phyloP scores from a whole-genome alignment of 2,113 vertebrate species.

The Otis tarda region DNA sequence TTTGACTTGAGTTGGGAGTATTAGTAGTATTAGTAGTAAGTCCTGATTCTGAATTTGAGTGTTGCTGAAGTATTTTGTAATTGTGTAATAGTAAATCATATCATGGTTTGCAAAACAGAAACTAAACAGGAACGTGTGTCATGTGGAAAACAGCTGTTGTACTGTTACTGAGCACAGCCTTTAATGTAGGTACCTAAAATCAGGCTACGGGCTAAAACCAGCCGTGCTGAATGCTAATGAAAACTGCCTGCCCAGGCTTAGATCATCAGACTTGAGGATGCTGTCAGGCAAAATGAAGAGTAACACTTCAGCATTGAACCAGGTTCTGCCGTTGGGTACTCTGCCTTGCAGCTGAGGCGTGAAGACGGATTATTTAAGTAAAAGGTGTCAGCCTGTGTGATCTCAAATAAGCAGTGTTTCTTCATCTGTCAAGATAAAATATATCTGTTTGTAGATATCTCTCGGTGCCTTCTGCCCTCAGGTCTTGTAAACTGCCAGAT shows the following conservation, averaged over 20 bases:
- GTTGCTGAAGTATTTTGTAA: background rate
- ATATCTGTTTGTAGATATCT: background rate
- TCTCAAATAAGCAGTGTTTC: constrained; percentile 27
- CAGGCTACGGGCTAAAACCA: background rate
- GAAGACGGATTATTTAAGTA: background rate
- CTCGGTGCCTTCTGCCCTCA: background rate
- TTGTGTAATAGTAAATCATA: background rate
- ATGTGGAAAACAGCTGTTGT: background rate
- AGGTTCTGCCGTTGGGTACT: background rate
- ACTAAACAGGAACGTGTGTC: background rate
- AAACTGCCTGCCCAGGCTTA: background rate
- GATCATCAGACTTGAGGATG: fast-evolving
- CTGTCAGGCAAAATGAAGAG: background rate
- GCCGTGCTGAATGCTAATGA: background rate
- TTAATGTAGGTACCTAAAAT: background rate
- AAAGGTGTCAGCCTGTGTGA: background rate
- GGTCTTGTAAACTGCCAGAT: constrained; percentile 15
- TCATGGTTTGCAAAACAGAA: background rate
- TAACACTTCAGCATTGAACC: background rate
- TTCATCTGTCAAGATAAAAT: constrained; percentile 46
- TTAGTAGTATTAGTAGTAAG: background rate
- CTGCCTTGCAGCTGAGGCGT: background rate
- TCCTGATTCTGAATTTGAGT: background rate
- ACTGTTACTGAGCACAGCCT: background rate
- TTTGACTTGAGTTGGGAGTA: background rate